phyloP scores from a whole-genome alignment of 2,888 invertebrate species.

The Clusia tigrina region DNA sequence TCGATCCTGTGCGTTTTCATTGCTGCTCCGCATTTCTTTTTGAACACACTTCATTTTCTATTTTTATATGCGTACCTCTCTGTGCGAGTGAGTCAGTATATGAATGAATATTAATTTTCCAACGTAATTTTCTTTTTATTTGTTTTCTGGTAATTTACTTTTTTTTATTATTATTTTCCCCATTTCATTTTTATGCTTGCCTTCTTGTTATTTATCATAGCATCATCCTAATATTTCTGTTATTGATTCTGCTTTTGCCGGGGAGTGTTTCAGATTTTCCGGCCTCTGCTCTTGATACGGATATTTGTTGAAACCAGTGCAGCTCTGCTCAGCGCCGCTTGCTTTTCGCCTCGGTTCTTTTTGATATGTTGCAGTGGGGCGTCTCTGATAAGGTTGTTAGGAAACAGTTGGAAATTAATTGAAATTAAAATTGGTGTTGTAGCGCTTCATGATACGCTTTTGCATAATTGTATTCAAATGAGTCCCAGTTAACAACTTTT shows the following conservation, averaged over 20 bases:
- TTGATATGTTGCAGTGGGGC: conserved; percentile 1
- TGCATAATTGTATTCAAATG: too few relatives aligned
- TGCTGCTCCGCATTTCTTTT: background rate
- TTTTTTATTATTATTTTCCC: background rate
- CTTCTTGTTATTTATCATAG: background rate
- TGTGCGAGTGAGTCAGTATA: too few relatives aligned
- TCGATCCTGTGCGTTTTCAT: background rate
- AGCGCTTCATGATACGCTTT: too few relatives aligned
- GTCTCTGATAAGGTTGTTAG: background rate
- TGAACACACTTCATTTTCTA: too few relatives aligned
- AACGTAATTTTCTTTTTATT: conserved; percentile 16
- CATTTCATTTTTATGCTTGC: too few relatives aligned
- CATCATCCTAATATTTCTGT: conserved; percentile 10
- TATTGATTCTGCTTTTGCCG: conserved; percentile 11
- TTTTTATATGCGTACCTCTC: background rate
- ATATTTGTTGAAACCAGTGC: background rate
- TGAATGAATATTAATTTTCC: conserved; percentile 13
- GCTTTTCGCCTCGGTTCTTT: too few relatives aligned
- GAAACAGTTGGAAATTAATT: background rate
- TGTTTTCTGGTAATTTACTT: conserved; percentile 14
- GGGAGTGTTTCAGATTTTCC: background rate
- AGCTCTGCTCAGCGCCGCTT: background rate
- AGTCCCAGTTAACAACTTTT: too few relatives aligned
- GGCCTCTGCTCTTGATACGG: background rate
- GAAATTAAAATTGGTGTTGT: too few relatives aligned